phyloP scores from a whole-genome alignment of 2,113 vertebrate species.

The Henicopernis longicauda region DNA sequence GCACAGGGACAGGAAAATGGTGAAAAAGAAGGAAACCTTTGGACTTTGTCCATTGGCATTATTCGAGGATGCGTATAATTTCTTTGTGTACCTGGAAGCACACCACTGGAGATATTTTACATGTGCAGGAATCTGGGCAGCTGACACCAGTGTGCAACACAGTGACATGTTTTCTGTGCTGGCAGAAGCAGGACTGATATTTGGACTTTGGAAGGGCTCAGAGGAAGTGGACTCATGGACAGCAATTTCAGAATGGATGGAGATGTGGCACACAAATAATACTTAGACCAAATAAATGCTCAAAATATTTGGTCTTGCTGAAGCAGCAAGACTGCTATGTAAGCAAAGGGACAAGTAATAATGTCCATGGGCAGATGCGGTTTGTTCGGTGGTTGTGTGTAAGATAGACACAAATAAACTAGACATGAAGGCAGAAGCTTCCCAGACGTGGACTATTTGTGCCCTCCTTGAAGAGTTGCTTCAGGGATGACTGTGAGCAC shows the following conservation, averaged over 20 bases:
- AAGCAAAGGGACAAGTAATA: not conserved
- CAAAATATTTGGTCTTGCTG: not conserved
- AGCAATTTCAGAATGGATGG: not conserved
- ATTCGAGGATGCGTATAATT: not conserved
- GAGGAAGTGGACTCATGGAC: not conserved
- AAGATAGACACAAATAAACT: not conserved
- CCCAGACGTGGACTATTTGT: not conserved
- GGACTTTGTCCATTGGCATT: not conserved
- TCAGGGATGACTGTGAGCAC: not conserved
- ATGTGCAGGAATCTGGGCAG: not conserved
- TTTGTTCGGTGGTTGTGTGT: not conserved
- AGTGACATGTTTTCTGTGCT: not conserved
- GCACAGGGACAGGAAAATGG: not conserved
- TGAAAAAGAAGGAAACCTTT: not conserved
- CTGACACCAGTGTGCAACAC: not conserved
- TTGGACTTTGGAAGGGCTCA: not conserved
- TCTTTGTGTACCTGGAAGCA: not conserved
- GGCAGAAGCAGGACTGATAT: not conserved
- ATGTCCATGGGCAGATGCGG: not conserved
- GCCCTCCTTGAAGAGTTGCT: not conserved
- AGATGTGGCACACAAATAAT: not conserved
- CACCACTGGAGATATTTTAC: not conserved
- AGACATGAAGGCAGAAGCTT: not conserved
- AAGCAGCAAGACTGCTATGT: not conserved
- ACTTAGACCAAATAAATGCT: not conserved